Evolutionary conservation across 2,797 vertebrate species (phyloP).

Genomic region (Vireo griseus): DNA sequence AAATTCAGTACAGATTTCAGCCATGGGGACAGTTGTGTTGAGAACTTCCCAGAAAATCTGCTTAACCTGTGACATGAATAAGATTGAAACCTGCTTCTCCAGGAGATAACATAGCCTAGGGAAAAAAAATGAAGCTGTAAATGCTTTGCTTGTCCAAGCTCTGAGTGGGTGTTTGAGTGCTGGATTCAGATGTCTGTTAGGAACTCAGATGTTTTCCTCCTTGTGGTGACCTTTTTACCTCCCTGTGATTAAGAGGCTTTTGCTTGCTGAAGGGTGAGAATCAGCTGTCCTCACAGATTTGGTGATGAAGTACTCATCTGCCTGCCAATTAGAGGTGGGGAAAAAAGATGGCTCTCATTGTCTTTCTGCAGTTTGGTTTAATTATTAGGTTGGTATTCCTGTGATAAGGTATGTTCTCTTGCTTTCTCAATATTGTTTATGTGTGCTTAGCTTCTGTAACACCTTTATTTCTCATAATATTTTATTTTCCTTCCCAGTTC

Average conservation of each 20-base stretch:
- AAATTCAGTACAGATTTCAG: not conserved
- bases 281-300: not conserved
- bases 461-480: not conserved
- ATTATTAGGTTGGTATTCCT: not conserved
- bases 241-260: not conserved
- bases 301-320: not conserved
- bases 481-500: not conserved
- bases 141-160: not conserved
- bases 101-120: not conserved
- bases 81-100: not conserved
- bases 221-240: not conserved
- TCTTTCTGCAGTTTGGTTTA: not conserved
- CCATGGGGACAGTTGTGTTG: not conserved
- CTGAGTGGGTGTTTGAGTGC: not conserved
- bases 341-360: not conserved
- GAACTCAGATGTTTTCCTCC: not conserved
- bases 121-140: not conserved
- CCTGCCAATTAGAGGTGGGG: not conserved
- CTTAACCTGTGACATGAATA: not conserved
- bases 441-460: not conserved
- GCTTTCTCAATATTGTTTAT: not conserved
- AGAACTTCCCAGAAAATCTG: not conserved
- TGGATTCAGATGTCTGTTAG: not conserved
- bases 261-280: conserved; percentile 1
- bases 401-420: not conserved